phyloP scores from a whole-genome alignment of 1,140 invertebrate genomes.

The Xylocopa sonorina region DNA sequence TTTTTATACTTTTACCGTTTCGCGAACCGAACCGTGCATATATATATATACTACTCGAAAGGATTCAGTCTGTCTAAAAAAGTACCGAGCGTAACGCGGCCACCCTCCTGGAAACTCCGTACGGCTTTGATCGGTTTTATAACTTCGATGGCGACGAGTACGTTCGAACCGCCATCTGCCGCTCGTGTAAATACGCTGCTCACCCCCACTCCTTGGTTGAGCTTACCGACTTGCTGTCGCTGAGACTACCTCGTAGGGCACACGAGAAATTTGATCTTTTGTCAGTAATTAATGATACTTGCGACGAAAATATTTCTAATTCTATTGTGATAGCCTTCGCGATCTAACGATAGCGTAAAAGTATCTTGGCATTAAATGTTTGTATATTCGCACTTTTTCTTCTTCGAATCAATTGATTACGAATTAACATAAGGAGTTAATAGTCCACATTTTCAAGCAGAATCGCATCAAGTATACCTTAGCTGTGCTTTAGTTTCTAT shows the following conservation, averaged over 20 bases:
- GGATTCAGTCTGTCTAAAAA: slow-evolving; percentile 47
- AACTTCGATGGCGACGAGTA: slow-evolving; percentile 36
- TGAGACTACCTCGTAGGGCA: background rate
- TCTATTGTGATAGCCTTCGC: too few species aligned
- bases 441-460: too few species aligned
- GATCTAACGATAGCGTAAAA: too few species aligned
- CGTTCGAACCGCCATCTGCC: slow-evolving; percentile 46
- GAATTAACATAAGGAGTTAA: too few species aligned
- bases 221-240: slow-evolving; percentile 15
- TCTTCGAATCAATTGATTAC: too few species aligned
- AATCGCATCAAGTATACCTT: too few species aligned
- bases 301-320: too few species aligned
- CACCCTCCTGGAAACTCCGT: slow-evolving; percentile 69
- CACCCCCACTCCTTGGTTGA: slow-evolving; percentile 23
- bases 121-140: slow-evolving; percentile 68
- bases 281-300: background rate
- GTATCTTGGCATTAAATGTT: too few species aligned
- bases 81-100: slow-evolving; percentile 65
- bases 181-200: slow-evolving; percentile 6
- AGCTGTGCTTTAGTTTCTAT: too few species aligned
- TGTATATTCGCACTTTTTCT: too few species aligned
- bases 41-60: slow-evolving; percentile 28
- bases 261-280: slow-evolving; percentile 16
- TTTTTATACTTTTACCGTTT: slow-evolving; percentile 39
- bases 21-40: slow-evolving; percentile 59